phyloP scores from a whole-genome alignment of 2,113 vertebrate species.

The Barnardius zonarius region DNA sequence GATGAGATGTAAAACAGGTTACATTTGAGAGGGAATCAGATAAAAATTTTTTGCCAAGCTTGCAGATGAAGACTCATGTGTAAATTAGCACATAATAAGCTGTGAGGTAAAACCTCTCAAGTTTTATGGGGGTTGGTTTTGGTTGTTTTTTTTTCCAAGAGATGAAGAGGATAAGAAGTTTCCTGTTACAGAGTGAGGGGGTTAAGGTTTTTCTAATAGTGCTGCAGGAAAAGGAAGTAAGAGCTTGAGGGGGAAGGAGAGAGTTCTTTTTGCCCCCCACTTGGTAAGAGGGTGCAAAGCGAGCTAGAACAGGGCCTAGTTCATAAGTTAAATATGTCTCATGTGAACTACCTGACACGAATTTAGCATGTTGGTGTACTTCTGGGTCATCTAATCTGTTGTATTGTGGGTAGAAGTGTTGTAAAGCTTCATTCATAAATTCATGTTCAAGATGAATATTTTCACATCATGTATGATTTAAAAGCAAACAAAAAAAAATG shows the following conservation, averaged over 20 bases:
- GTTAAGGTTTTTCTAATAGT: neutral
- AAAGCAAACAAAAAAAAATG: neutral
- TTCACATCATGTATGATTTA: neutral
- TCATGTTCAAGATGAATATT: neutral
- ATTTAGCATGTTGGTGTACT: neutral
- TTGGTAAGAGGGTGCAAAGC: neutral
- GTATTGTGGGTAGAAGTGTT: neutral
- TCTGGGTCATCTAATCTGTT: neutral
- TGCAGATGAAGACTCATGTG: neutral
- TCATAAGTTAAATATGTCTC: neutral
- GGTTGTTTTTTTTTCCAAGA: neutral
- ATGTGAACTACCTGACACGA: accelerated
- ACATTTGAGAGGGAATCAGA: neutral
- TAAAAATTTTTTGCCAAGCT: neutral
- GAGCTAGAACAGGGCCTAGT: neutral
- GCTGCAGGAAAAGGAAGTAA: neutral
- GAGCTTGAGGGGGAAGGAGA: neutral
- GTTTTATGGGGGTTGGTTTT: neutral
- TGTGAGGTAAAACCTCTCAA: neutral
- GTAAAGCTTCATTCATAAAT: neutral
- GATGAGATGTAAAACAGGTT: neutral
- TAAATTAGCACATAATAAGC: neutral
- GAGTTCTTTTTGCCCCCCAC: neutral
- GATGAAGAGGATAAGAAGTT: neutral
- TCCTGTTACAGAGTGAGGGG: neutral